Evolutionary conservation across 2,797 vertebrate genomes (phyloP).

Genomic region (Balearica regulorum): DNA sequence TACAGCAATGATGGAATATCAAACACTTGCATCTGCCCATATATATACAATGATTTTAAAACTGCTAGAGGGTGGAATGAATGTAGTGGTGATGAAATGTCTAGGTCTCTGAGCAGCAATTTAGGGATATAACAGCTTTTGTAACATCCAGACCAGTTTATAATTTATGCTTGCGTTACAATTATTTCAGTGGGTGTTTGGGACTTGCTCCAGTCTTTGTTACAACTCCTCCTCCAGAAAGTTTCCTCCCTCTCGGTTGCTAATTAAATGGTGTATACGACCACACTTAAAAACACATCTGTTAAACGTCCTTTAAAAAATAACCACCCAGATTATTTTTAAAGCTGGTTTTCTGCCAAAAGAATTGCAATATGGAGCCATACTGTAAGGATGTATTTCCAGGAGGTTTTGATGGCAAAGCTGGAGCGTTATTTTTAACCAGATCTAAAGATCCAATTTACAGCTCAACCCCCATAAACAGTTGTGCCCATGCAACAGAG

Average conservation of each 20-base stretch:
- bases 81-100: background rate
- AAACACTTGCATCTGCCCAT: background rate
- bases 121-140: background rate
- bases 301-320: background rate
- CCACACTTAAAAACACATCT: background rate
- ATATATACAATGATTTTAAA: background rate
- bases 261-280: constrained; percentile 10
- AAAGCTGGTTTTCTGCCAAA: constrained; percentile 6
- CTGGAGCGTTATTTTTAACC: background rate
- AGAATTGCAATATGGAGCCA: background rate
- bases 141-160: background rate
- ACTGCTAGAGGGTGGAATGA: background rate
- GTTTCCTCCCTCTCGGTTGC: background rate
- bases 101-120: background rate
- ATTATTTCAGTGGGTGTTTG: background rate
- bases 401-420: background rate
- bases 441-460: background rate
- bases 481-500: background rate
- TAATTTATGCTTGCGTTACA: background rate
- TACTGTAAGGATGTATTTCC: background rate
- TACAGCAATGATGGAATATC: background rate
- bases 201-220: background rate
- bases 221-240: background rate
- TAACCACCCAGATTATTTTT: constrained; percentile 9
- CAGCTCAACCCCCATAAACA: background rate